phyloP scores from a whole-genome alignment of 2,113 vertebrate species.

The Emydocephalus ijimae region DNA sequence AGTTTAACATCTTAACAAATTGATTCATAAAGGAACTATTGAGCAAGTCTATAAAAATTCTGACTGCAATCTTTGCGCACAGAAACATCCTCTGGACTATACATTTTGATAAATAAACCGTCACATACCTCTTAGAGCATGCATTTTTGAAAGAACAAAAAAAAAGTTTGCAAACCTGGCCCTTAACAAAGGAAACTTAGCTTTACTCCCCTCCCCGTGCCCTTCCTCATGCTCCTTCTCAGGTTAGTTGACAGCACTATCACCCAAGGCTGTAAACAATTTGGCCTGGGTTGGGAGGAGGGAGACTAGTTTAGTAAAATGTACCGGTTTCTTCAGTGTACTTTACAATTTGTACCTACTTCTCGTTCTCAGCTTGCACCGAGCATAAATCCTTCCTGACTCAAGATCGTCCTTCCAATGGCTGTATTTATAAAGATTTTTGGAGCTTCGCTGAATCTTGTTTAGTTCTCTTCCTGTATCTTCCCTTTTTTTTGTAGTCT shows the following conservation, averaged over 20 bases:
- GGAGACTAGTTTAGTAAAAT: constrained; percentile 1
- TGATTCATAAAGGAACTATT: constrained; percentile 11
- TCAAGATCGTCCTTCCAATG: constrained; percentile 53
- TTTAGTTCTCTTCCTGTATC: constrained; percentile 40
- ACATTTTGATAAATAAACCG: constrained; percentile 1
- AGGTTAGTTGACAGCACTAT: background rate
- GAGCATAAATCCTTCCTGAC: constrained; percentile 48
- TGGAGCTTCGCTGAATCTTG: constrained; percentile 47
- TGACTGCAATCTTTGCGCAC: background rate
- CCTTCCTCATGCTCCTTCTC: background rate
- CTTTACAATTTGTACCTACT: constrained; percentile 45
- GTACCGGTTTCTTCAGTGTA: constrained; percentile 19
- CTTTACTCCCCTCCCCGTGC: too few species aligned
- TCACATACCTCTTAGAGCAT: background rate
- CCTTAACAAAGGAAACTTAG: background rate
- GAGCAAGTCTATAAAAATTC: background rate
- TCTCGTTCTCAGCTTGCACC: constrained; percentile 50
- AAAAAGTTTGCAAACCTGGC: background rate
- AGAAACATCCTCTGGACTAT: background rate
- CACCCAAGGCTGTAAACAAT: background rate
- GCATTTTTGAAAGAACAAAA: background rate
- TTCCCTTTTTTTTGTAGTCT: constrained; percentile 35
- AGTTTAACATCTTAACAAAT: background rate
- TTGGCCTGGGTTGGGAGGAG: background rate
- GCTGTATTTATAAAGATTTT: constrained; percentile 53